A percentile compares a stretch with the other conserved stretches of the same genome.
phyloP scores from a whole-genome alignment of 2,113 vertebrate species.

The Hippocampus mohnikei region DNA sequence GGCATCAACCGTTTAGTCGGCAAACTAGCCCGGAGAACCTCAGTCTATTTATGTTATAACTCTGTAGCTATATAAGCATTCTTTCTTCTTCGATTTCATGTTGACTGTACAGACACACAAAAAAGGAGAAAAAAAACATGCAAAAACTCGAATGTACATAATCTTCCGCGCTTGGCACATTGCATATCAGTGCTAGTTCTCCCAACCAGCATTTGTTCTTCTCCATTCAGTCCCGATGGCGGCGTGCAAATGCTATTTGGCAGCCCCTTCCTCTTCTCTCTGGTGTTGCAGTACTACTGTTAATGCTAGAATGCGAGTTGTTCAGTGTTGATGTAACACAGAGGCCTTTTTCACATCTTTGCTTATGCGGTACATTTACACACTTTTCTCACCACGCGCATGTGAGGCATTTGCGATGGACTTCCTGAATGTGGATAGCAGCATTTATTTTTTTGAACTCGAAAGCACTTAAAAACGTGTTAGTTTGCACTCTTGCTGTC shows the following conservation, averaged over 20 bases:
- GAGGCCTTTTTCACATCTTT: conserved; percentile 58
- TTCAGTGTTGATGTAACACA: conserved; percentile 48
- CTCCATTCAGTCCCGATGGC: neutral
- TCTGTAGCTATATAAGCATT: neutral
- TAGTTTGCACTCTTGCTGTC: neutral
- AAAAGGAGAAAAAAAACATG: neutral
- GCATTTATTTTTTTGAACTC: conserved; percentile 1
- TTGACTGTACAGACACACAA: neutral
- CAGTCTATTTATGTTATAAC: neutral
- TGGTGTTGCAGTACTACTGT: neutral
- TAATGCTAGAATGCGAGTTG: conserved; percentile 30
- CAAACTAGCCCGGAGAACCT: neutral
- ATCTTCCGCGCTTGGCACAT: neutral
- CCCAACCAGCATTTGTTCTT: neutral
- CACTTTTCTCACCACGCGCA: neutral
- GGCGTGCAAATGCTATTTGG: neutral
- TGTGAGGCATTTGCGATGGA: neutral
- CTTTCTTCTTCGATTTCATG: neutral
- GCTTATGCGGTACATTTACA: conserved; percentile 20
- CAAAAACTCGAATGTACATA: neutral
- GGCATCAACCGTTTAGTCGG: neutral
- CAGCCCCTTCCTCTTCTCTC: neutral
- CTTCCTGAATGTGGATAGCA: conserved; percentile 1
- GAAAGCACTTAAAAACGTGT: neutral
- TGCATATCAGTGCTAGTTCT: neutral